Base-by-base conservation (phyloP, 1,140 invertebrate genomes). In the Lordiphosa clarofinis region DNA sequence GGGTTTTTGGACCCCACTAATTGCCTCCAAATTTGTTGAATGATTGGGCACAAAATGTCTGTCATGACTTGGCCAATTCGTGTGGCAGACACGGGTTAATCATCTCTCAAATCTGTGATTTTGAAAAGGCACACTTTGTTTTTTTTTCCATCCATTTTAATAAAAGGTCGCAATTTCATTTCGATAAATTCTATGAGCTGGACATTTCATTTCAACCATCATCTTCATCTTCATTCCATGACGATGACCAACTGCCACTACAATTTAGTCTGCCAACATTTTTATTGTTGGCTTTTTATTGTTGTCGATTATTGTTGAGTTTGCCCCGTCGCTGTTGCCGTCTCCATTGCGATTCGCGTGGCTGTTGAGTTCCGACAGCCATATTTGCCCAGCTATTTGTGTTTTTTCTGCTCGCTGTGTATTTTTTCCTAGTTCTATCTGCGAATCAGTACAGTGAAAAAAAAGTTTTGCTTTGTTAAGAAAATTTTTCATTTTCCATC, bases 301-400 rank as follows among this genome's bases (percentile, higher is more conserved):
- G 68, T 82, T 78, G 68, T 70, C 69, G 73, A 81, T 73, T 76
- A 76, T 84, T 73, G 68, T 65, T 56, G 52, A 72, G 61, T 56
- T 61, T 66, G 64, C 63, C 36, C 47, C 67, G 58, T 60, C 70
- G 72, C 76, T 68, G 84, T 42, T 68, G 15, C 10, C 38, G 12
- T 13, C 38, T 24, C 42, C 28, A 31, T 31, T 31, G 7, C 28
- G 6, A 31, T 31, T 7, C 28, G 28, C 28, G 6, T 31, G 6
- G 28, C 28, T 31, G 28, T 31, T 31, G 28, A 31, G 28, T 5
- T 5, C 7, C 28, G 28, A 31, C 43, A 46, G 43, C 43, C 11
- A 24, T 39, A 39, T 40, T 19, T 49, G 19, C 38, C 37, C 39
- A 13, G 19, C 10, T 56, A 12, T 55, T 19, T 38, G 19, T 47